These are phyloP conservation scores for Lordiphosa stackelbergi DNA, from an alignment of 1,140 invertebrate species.

Conservation along the genomic window DNA sequence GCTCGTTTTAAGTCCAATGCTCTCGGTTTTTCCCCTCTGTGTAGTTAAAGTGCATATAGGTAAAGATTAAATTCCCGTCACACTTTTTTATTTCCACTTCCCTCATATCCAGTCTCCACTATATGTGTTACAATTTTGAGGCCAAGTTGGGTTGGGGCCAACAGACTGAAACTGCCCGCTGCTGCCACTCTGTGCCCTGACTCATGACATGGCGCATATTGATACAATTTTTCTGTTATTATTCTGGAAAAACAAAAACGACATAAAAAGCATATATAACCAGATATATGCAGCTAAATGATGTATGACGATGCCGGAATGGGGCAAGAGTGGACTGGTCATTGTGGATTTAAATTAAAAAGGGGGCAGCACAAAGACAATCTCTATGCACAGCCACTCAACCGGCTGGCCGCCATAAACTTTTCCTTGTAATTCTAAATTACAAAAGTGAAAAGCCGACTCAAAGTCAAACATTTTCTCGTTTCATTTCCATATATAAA, in stretches of 20 bases:
- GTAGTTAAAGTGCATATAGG: too few relatives aligned
- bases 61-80: too few relatives aligned
- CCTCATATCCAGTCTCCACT: constrained; percentile 22
- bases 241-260: constrained; percentile 26
- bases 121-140: constrained; percentile 37
- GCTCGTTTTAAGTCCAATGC: too few relatives aligned
- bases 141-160: constrained; percentile 50
- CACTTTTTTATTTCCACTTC: not conserved
- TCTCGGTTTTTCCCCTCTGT: too few relatives aligned
- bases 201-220: constrained; percentile 52
- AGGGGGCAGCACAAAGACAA: constrained; percentile 25
- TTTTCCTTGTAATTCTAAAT: constrained; percentile 30
- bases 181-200: constrained; percentile 33
- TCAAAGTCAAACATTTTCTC: constrained; percentile 13
- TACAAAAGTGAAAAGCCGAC: constrained; percentile 25
- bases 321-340: constrained; percentile 28
- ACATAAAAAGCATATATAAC: constrained; percentile 17
- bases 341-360: constrained; percentile 9
- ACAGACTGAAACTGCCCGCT: constrained; percentile 28
- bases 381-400: constrained; percentile 28
- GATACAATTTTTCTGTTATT: constrained; percentile 51
- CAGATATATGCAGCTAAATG: constrained; percentile 30
- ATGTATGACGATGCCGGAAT: constrained; percentile 40
- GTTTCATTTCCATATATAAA: constrained; percentile 28
- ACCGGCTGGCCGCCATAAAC: constrained; percentile 7